Conservation (phyloP, 2,888 invertebrate genomes). For the Diaprepes abbreviatus region DNA sequence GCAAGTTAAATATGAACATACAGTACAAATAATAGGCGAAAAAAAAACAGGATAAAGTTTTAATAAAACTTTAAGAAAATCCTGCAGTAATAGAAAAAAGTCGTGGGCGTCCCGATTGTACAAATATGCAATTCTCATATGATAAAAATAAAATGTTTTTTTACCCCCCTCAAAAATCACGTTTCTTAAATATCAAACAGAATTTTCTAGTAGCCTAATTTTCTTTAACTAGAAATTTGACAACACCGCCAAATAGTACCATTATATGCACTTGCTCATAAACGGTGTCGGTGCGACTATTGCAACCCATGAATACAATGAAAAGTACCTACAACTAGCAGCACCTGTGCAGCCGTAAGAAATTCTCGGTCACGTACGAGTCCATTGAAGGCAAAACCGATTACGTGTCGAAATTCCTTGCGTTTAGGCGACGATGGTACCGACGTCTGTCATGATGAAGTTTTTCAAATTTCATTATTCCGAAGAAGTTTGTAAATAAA, state of each 20-base stretch:
- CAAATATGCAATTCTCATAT: no score
- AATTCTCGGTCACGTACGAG: constrained; percentile 43
- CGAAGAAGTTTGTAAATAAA: no score
- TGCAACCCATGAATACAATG: constrained; percentile 39
- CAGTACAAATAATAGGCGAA: no score
- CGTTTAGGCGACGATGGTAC: background rate
- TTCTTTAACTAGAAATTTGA: background rate
- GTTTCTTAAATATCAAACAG: no score
- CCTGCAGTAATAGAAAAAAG: no score
- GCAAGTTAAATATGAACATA: no score
- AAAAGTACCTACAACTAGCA: constrained; percentile 24
- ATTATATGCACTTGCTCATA: constrained; percentile 31
- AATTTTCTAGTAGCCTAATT: no score
- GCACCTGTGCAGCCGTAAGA: constrained; percentile 41
- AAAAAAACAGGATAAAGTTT: no score
- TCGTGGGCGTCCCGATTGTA: no score
- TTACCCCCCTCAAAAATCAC: no score
- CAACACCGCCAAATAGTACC: constrained; percentile 8
- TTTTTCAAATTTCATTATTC: background rate
- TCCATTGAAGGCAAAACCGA: constrained; percentile 43
- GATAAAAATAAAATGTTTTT: no score
- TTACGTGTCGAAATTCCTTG: constrained; percentile 40
- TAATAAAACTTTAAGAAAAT: no score
- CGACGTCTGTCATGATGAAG: constrained; percentile 1
- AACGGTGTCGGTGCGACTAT: constrained; percentile 31